These are phyloP conservation scores for Oncorhynchus clarkii DNA, from an alignment of 2,113 vertebrate species.

Conservation along the genomic window DNA sequence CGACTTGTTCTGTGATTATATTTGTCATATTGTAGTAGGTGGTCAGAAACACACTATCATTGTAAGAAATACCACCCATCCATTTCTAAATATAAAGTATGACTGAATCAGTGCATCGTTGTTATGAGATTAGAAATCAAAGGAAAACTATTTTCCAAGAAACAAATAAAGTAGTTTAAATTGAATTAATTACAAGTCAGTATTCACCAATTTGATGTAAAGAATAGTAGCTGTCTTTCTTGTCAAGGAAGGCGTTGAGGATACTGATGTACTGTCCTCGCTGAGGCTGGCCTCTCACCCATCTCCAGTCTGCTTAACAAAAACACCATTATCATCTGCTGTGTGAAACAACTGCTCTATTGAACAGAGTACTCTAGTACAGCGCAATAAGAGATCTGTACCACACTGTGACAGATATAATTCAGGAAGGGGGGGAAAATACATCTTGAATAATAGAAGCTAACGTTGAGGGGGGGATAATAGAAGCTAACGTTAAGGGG, in stretches of 20 bases:
- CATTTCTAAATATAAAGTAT: too few relatives aligned
- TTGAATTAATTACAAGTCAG: too few relatives aligned
- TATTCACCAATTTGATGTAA: slow-evolving; percentile 94
- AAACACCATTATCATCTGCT: slow-evolving; percentile 17
- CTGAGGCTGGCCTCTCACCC: slow-evolving; percentile 82
- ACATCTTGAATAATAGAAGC: too few relatives aligned
- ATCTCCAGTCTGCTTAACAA: slow-evolving; percentile 87
- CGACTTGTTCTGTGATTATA: not conserved
- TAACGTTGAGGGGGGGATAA: too few relatives aligned
- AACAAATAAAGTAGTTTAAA: too few relatives aligned
- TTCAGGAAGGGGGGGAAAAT: not conserved
- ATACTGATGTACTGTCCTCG: slow-evolving; percentile 86
- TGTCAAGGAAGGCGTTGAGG: slow-evolving; percentile 94
- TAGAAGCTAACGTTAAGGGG: too few relatives aligned
- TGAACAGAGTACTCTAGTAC: not conserved
- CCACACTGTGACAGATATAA: slow-evolving; percentile 1
- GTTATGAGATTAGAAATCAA: too few relatives aligned
- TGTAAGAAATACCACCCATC: too few relatives aligned
- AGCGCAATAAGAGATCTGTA: slow-evolving; percentile 12
- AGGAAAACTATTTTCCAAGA: too few relatives aligned
- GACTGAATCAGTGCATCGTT: too few relatives aligned
- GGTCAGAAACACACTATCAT: too few relatives aligned
- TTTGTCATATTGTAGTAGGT: too few relatives aligned
- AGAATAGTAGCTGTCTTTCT: slow-evolving; percentile 98
- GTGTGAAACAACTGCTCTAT: slow-evolving; percentile 3